Percentiles rank a stretch among this genome's conserved stretches.
Conservation (phyloP, 2,113 vertebrate genomes). For the Hippocampus zosterae region DNA sequence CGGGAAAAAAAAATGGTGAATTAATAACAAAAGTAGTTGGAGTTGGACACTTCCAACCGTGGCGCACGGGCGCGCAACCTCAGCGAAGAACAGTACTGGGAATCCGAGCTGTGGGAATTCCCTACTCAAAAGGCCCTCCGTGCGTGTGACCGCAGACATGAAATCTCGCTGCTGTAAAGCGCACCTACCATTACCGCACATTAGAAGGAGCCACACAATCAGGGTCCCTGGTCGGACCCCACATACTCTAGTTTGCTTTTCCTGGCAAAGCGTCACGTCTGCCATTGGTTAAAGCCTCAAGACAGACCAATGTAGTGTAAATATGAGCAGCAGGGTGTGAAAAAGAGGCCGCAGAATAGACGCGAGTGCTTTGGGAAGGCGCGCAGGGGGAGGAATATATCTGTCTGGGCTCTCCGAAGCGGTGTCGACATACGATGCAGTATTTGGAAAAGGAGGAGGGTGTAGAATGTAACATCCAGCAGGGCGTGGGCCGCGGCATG, state of each 20-base stretch:
- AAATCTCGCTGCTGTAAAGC: conserved; percentile 20
- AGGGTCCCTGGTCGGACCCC: conserved; percentile 3
- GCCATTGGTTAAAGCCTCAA: conserved; percentile 13
- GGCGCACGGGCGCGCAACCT: no score
- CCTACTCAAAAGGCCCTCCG: neutral
- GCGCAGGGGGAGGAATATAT: neutral
- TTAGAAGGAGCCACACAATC: conserved; percentile 30
- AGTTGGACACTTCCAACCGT: no score
- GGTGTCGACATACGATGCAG: neutral
- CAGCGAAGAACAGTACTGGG: neutral
- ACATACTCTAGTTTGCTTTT: conserved; percentile 8
- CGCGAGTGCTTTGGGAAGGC: neutral
- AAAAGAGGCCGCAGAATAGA: conserved; percentile 17
- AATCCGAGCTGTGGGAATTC: neutral
- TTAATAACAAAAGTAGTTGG: no score
- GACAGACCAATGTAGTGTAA: conserved; percentile 3
- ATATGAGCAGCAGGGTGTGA: conserved; percentile 16
- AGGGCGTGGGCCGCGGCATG: neutral
- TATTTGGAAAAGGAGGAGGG: conserved; percentile 19
- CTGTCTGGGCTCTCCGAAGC: neutral
- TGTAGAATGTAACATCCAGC: conserved; percentile 2
- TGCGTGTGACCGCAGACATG: neutral
- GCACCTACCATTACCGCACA: conserved; percentile 23
- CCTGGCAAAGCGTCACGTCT: conserved; percentile 26
- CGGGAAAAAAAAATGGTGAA: no score